Evolutionary conservation across 2,888 invertebrate genomes (phyloP).

Genomic region (Nephrotoma flavescens): DNA sequence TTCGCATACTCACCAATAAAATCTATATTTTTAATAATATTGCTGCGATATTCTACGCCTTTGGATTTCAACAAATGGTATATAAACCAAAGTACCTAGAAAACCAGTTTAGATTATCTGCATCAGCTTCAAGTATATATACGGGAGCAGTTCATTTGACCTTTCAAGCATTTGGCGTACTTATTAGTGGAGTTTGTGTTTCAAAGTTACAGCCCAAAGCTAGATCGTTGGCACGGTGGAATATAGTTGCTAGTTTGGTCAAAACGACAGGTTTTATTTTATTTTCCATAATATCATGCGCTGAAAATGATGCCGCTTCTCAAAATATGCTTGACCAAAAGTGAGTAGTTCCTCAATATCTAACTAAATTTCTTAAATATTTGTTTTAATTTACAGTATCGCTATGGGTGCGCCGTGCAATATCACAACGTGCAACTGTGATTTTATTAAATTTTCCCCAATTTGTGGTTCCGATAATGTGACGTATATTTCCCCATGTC

Average conservation of each 20-base stretch:
- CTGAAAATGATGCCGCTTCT: constrained; percentile 18
- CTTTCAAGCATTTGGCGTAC: constrained; percentile 43
- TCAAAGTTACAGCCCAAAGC: constrained; percentile 43
- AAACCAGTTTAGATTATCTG: constrained; percentile 51
- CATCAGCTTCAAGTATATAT: constrained; percentile 45
- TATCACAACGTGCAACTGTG: constrained; percentile 38
- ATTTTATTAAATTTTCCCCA: constrained; percentile 48
- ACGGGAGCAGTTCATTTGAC: constrained; percentile 46
- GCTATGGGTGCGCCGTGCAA: constrained; percentile 34
- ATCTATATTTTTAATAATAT: background rate
- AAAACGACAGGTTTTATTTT: constrained; percentile 40
- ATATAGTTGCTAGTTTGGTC: constrained; percentile 40
- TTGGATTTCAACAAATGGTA: constrained; percentile 34
- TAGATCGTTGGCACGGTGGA: constrained; percentile 42
- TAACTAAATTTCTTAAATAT: background rate
- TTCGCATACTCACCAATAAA: background rate
- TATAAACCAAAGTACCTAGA: constrained; percentile 60
- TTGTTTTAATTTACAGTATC: background rate
- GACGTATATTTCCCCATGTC: constrained; percentile 52
- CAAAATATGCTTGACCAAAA: constrained; percentile 26
- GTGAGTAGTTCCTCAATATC: background rate
- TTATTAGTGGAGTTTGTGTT: constrained; percentile 41
- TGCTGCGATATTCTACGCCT: background rate
- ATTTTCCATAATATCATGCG: constrained; percentile 42
- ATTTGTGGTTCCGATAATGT: constrained; percentile 41